Base-by-base conservation (phyloP, 2,888 invertebrate genomes). In the Ormyrus nitidulus region DNA sequence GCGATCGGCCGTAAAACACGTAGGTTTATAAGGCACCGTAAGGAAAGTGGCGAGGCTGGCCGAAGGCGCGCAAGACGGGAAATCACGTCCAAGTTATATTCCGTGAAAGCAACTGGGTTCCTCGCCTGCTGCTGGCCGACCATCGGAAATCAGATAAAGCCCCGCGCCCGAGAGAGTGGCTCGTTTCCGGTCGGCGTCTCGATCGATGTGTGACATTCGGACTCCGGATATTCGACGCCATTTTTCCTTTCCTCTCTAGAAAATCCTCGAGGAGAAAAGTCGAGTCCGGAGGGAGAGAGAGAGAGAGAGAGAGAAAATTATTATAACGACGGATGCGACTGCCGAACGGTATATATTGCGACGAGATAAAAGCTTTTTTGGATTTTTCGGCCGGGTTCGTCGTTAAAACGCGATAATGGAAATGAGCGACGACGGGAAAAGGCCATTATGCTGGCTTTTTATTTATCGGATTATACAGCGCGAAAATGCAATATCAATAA, bases 121-220 rank as follows among this genome's bases (percentile, higher is more conserved):
- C 65, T 49, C 70, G 56, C 11, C 56, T n/a, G 59, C n/a, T 49
- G 34, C 34, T 34, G 34, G 34, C 7, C 70, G 78, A 11, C 69
- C 79, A 64, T 79, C 77, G 81, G 79, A 79, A 81, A 79, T 81
- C 81, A 79, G 81, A 81, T 81, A 79, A 34, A 81, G 79, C 76
- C 11, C 62, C 46, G 19, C 54, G 53, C 54, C 5, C 69, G 13
- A 13, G 51, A n/a, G 71, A 70, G 70, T 49, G 74, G 7, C 64
- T 70, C 7, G 54, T 62, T 72, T 77, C 76, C 76, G 71, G 69
- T 61, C 73, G 13, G 8, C 10, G 49, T 34, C 59, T 51, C 72
- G 64, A 71, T 77, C 77, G 77, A 77, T 59, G 77, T n/a, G 34
- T 62, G 62, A 48, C 11, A 7, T 49, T n/a, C 61, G 44, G 6